Conservation (phyloP, 53 echinoderm and acorn worm species). For the Echinarachnius parma region DNA sequence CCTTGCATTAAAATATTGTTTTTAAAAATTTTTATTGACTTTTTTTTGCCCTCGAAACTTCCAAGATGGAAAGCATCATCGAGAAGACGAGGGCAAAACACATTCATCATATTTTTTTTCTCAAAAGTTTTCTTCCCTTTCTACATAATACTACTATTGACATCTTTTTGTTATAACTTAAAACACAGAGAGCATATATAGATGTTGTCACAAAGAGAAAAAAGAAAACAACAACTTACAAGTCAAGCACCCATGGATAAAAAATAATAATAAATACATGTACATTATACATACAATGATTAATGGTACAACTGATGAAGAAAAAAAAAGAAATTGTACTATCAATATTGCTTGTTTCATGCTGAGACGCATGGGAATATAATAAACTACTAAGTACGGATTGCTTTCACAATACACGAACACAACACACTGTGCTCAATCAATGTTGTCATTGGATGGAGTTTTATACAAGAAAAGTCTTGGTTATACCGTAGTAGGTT, state of each 20-base stretch:
- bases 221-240: neutral
- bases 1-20: neutral
- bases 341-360: conserved; percentile 24
- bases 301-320: neutral
- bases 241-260: conserved; percentile 29
- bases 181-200: conserved; percentile 15
- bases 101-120: neutral
- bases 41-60: conserved; percentile 3
- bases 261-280: conserved; percentile 9
- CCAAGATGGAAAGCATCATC: conserved; percentile 5
- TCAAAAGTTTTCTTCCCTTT: conserved; percentile 5
- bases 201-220: neutral
- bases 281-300: neutral
- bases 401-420: too few species aligned
- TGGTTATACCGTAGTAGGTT: too few species aligned
- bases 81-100: conserved; percentile 3
- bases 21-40: conserved; percentile 21
- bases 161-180: conserved; percentile 1
- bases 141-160: conserved; percentile 20
- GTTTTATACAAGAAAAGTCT: too few species aligned
- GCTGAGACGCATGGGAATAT: too few species aligned
- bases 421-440: too few species aligned
- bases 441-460: too few species aligned
- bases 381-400: too few species aligned
- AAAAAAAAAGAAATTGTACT: neutral